Conservation (phyloP, 2,888 invertebrate species). For the Aelia acuminata region DNA sequence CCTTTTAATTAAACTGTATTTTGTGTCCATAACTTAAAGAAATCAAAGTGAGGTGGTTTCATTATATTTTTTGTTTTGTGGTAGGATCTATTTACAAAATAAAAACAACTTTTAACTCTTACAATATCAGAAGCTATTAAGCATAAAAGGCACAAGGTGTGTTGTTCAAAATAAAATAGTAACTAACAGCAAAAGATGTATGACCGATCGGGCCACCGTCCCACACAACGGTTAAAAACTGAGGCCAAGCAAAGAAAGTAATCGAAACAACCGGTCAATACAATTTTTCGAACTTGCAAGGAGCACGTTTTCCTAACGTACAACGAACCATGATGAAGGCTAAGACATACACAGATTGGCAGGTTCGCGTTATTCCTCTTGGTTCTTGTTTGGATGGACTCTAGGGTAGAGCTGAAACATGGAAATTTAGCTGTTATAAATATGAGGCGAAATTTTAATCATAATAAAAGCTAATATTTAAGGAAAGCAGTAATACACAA, state of each 20-base stretch:
- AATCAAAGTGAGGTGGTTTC: not conserved
- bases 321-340: not conserved
- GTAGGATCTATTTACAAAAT: not conserved
- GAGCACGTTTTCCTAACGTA: not conserved
- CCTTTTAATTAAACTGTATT: not conserved
- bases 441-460: too few relatives aligned
- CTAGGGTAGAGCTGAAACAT: constrained; percentile 71
- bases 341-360: not conserved
- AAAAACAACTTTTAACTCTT: constrained; percentile 39
- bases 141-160: constrained; percentile 55
- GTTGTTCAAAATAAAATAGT: constrained; percentile 47
- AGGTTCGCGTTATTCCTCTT: constrained; percentile 51
- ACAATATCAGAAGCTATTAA: constrained; percentile 20
- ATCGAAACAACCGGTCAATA: too few relatives aligned
- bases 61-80: not conserved
- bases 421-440: constrained; percentile 22
- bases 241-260: constrained; percentile 16
- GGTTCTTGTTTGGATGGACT: constrained; percentile 69
- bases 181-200: not conserved
- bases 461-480: too few relatives aligned
- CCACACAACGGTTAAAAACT: constrained; percentile 1
- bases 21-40: not conserved
- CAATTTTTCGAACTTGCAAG: too few relatives aligned
- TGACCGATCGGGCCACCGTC: not conserved
- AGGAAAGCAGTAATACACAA: too few relatives aligned